Conservation (phyloP, 2,888 invertebrate genomes). For the Sinohyriopsis cumingii region DNA sequence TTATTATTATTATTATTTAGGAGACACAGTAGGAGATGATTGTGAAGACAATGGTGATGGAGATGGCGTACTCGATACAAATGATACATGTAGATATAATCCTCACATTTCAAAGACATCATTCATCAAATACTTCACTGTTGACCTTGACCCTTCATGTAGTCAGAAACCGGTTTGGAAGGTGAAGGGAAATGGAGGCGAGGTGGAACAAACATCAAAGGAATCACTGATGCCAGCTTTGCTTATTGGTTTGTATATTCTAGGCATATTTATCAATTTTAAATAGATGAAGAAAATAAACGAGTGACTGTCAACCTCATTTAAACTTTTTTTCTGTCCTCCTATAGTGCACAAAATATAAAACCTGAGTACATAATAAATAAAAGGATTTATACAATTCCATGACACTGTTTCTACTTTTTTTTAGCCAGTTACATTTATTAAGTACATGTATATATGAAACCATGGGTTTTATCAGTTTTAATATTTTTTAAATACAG, state of each 20-base stretch:
- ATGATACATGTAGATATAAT: conserved; percentile 88
- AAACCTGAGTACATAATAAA: too few relatives aligned
- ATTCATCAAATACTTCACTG: conserved; percentile 34
- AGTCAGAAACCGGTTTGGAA: conserved; percentile 35
- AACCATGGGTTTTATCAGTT: too few relatives aligned
- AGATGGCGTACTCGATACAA: conserved; percentile 83
- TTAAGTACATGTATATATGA: too few relatives aligned
- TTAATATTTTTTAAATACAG: too few relatives aligned
- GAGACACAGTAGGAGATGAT: conserved; percentile 84
- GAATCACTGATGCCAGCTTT: conserved; percentile 50
- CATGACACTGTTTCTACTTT: too few relatives aligned
- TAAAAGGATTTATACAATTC: too few relatives aligned
- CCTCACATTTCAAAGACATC: conserved; percentile 37
- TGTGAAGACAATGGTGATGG: conserved; percentile 89
- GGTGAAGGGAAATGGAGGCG: conserved; percentile 44
- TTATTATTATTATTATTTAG: too few relatives aligned
- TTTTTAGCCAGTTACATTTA: too few relatives aligned
- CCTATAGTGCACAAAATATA: too few relatives aligned
- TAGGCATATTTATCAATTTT: too few relatives aligned
- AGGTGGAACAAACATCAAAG: conserved; percentile 44
- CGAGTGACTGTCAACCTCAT: too few relatives aligned
- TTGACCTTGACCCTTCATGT: conserved; percentile 43
- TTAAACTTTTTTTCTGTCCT: neutral
- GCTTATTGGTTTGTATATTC: conserved; percentile 49
- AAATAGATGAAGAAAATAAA: too few relatives aligned